A percentile compares a stretch with the other conserved stretches of the same genome.
phyloP scores from a whole-genome alignment of 2,797 vertebrate genomes.

The Sebastes hubbsi region DNA sequence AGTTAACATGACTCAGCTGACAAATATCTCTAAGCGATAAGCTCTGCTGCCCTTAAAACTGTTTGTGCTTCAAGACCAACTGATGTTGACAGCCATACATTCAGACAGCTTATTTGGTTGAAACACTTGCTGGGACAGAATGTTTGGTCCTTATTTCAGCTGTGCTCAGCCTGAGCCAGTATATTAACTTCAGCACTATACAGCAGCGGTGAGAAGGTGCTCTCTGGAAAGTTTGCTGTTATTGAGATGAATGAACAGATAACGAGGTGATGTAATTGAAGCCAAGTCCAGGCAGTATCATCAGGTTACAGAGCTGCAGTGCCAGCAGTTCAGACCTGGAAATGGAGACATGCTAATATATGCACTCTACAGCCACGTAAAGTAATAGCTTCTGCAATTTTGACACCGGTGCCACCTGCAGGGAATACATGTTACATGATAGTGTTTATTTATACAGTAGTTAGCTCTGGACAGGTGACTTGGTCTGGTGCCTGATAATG shows the following conservation, averaged over 20 bases:
- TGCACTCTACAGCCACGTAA: neutral
- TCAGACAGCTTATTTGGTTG: conserved; percentile 21
- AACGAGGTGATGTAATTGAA: neutral
- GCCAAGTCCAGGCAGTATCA: neutral
- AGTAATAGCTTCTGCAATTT: neutral
- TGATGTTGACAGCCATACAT: conserved; percentile 45
- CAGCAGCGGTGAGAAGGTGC: neutral
- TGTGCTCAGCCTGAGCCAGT: neutral
- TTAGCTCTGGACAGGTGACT: neutral
- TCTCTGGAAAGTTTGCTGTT: neutral
- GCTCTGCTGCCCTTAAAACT: conserved; percentile 37
- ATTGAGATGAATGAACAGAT: conserved; percentile 8
- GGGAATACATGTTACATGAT: neutral
- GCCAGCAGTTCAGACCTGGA: neutral
- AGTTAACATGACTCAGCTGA: conserved; percentile 61
- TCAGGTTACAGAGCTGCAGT: neutral
- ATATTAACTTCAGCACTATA: too few relatives aligned
- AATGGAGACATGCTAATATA: neutral
- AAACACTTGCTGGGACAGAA: conserved; percentile 26
- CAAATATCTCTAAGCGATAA: conserved; percentile 63
- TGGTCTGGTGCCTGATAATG: neutral
- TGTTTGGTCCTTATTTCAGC: neutral
- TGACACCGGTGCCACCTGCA: neutral
- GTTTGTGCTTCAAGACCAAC: conserved; percentile 41
- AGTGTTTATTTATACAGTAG: neutral